Percentiles rank a stretch among this genome's conserved stretches.
Evolutionary conservation across 2,888 invertebrate species (phyloP).

Genomic region (Iphiclides podalirius): DNA sequence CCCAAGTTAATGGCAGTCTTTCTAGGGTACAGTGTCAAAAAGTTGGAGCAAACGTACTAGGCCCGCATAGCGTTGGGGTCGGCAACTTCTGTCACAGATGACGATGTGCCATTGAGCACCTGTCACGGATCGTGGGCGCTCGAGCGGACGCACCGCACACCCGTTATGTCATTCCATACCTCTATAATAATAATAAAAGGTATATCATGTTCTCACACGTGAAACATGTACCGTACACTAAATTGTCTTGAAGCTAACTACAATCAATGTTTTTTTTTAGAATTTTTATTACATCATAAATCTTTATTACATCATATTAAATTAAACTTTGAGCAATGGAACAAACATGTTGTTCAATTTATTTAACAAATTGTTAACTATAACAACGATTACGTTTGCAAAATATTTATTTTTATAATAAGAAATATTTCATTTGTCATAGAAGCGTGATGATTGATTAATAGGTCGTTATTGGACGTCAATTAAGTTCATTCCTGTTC

Average conservation of each 20-base stretch:
- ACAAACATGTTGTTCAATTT: no score
- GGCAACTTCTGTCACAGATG: constrained; percentile 31
- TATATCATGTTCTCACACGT: constrained; percentile 64
- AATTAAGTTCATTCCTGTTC: no score
- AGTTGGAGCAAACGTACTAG: constrained; percentile 13
- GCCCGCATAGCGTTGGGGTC: constrained; percentile 22
- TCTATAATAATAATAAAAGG: constrained; percentile 51
- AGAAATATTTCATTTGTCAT: no score
- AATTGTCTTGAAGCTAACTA: constrained; percentile 35
- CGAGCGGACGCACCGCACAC: constrained; percentile 41
- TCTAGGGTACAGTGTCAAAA: constrained; percentile 11
- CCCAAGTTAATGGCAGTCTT: neutral
- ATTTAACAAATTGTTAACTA: no score
- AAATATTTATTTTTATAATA: no score
- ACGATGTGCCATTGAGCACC: constrained; percentile 36
- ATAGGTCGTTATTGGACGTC: no score
- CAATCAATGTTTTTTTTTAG: neutral
- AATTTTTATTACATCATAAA: no score
- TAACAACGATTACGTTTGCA: no score
- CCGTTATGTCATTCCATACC: constrained; percentile 71
- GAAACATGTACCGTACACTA: constrained; percentile 37
- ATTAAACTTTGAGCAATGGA: no score
- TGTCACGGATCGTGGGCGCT: constrained; percentile 43
- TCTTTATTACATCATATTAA: no score
- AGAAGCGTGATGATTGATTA: no score